phyloP scores from a whole-genome alignment of 2,113 vertebrate genomes.

The Sylvietta virens region DNA sequence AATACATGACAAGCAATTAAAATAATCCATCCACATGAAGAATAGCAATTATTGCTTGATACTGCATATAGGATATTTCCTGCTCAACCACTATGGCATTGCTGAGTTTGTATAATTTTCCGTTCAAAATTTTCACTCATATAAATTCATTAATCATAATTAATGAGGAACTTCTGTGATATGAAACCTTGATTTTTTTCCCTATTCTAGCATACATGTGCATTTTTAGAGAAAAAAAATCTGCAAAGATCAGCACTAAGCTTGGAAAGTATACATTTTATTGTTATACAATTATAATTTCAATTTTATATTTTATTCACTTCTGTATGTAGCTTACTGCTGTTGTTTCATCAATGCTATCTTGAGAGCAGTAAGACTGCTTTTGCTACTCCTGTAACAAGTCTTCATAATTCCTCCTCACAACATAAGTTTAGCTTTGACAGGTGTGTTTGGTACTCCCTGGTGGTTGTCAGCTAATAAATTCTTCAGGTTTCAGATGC shows the following conservation, averaged over 20 bases:
- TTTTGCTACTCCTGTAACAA: background rate
- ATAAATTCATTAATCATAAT: background rate
- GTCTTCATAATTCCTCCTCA: background rate
- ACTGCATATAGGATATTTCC: background rate
- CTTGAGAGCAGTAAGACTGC: background rate
- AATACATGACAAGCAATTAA: background rate
- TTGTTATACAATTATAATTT: background rate
- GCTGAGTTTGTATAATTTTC: background rate
- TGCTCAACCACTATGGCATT: background rate
- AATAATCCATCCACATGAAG: background rate
- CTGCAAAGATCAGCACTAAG: background rate
- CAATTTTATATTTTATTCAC: background rate
- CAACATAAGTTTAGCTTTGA: background rate
- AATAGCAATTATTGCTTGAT: background rate
- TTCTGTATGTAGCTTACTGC: background rate
- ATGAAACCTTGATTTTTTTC: background rate
- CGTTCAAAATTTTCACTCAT: background rate
- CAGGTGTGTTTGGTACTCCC: background rate
- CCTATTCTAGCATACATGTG: accelerated
- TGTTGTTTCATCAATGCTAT: background rate
- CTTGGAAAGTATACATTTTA: background rate
- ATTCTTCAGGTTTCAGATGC: constrained; percentile 32
- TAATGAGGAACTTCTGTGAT: background rate
- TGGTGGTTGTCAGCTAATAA: constrained; percentile 29
- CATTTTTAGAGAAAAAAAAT: background rate